These are phyloP conservation scores for Ormyrus labotus DNA, from an alignment of 2,888 invertebrate species.

Conservation along the genomic window DNA sequence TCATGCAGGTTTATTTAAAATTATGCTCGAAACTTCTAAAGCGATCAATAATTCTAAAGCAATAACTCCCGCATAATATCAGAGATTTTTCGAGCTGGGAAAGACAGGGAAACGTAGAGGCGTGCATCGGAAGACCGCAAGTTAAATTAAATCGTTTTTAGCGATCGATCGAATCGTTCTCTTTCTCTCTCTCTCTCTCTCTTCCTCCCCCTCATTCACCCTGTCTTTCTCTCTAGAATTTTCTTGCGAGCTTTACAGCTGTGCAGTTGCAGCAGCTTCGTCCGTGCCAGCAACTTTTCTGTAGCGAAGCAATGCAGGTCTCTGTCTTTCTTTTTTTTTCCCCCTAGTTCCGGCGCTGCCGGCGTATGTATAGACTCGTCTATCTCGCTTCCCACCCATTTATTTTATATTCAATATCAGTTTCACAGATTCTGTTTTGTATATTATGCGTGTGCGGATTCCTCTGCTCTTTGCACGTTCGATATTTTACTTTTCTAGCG, in stretches of 20 bases:
- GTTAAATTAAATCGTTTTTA: conserved; percentile 48
- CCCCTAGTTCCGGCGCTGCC: background rate
- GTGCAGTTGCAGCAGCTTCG: conserved; percentile 60
- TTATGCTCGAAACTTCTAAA: no score
- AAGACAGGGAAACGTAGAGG: conserved; percentile 14
- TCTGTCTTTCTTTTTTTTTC: background rate
- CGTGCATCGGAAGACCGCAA: conserved; percentile 25
- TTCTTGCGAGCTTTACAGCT: conserved; percentile 58
- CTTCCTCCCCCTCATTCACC: conserved; percentile 47
- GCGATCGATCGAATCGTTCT: conserved; percentile 45
- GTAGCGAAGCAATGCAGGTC: conserved; percentile 45
- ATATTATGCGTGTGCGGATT: no score
- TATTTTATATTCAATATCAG: no score
- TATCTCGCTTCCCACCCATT: no score
- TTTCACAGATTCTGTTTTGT: no score
- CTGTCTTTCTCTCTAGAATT: conserved; percentile 56
- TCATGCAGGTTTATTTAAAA: no score
- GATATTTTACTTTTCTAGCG: no score
- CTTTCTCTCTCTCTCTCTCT: no score
- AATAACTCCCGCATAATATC: no score
- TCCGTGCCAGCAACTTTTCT: conserved; percentile 70
- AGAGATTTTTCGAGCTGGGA: background rate
- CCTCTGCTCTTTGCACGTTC: no score
- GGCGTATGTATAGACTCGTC: no score
- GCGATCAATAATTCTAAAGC: no score